phyloP scores from a whole-genome alignment of 1,140 invertebrate species.

The Pantala flavescens region DNA sequence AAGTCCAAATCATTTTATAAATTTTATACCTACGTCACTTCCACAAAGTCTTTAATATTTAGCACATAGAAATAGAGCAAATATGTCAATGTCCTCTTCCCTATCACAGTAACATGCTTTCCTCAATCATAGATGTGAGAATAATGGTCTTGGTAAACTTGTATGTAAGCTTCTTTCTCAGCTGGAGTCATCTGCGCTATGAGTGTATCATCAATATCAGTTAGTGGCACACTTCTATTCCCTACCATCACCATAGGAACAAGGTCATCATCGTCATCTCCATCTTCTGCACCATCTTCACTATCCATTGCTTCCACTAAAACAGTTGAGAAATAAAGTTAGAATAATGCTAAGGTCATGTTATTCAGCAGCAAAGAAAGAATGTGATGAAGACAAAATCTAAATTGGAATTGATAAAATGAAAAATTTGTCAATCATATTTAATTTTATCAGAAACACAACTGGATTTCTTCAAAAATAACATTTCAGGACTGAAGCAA shows the following conservation, averaged over 20 bases:
- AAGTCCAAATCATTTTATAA: too few species aligned
- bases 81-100: not conserved
- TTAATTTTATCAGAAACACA: too few species aligned
- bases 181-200: constrained; percentile 82
- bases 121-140: constrained; percentile 62
- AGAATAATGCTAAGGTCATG: not conserved
- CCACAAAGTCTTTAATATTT: too few species aligned
- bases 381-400: not conserved
- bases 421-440: too few species aligned
- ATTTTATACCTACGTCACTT: too few species aligned
- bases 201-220: constrained; percentile 69
- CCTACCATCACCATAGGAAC: constrained; percentile 75
- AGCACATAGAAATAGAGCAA: too few species aligned
- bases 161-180: constrained; percentile 90
- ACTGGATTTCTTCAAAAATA: too few species aligned
- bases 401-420: not conserved
- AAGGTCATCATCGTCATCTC: constrained; percentile 66
- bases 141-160: constrained; percentile 88
- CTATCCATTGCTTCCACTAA: constrained; percentile 67
- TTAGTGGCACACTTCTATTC: constrained; percentile 63
- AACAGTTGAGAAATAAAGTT: constrained; percentile 33
- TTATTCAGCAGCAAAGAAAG: not conserved
- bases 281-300: constrained; percentile 36
- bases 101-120: not conserved
- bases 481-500: too few species aligned